Base-by-base conservation (phyloP, 2,113 vertebrate genomes). In the Symphodus melops region DNA sequence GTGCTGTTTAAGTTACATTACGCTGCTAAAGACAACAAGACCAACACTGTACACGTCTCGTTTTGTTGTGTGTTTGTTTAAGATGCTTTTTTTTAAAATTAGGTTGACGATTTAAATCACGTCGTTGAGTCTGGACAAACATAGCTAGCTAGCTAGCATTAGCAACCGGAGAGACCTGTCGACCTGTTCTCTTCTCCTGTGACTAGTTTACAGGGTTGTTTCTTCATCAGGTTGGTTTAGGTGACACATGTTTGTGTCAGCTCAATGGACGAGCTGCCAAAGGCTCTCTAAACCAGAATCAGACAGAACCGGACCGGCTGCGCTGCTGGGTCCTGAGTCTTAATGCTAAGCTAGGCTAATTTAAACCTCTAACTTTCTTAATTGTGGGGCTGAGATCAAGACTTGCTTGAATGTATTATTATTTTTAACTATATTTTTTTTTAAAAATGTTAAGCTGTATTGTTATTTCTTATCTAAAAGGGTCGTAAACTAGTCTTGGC, bases 161-260 rank as follows among this genome's bases (percentile, higher is more conserved):
- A 67, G 86, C 58, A 67, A 79, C 84, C 12, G 44, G 64, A 65
- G 77, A 73, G 42, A 67, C 19, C 33, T 82, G 77, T 59, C 61
- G 75, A 25, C 8, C 53, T 20, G 21, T 60, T 73, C 1, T 52
- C 10, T 36, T n/a, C 44, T 48, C 44, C n/a, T n/a, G n/a, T 48
- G 44, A 16, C 4, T 5, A 48, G 16, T 48, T 3, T 16, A 5
- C 5, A 48, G 1, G 13, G 16, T 16, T 16, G 4, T 13, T 5
- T 48, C 16, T 2, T 9, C 12, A 44, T 10, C 1, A 8, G 9
- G 7, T 39, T 10, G 3, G 37, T 39, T 1, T 9, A n/a, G n/a
- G n/a, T n/a, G n/a, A 39, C 7, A 39, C 4, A 39, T 39, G 37
- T 39, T 39, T 39, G 37, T 9, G 37, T 8, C 37, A 10, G 37